A percentile compares a stretch with the other conserved stretches of the same genome.
These are phyloP conservation scores for Trachelipus rathkii DNA, from an alignment of 1,140 invertebrate species.

Conservation along the genomic window DNA sequence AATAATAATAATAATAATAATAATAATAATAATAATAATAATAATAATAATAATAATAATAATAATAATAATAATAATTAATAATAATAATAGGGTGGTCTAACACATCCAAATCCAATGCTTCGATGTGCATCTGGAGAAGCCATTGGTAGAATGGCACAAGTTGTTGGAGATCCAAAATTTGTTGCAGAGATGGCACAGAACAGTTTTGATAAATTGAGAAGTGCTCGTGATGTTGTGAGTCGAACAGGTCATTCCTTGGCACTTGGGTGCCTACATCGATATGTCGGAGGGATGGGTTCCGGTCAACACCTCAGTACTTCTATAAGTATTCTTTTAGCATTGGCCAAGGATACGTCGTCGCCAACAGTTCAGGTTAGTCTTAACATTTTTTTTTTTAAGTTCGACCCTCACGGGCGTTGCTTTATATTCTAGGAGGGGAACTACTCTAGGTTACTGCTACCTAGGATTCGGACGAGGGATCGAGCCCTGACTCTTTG, in stretches of 20 bases:
- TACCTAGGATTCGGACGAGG: too few species aligned
- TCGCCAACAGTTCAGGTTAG: slow-evolving; percentile 75
- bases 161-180: slow-evolving; percentile 75
- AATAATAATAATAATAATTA: slow-evolving; percentile 16
- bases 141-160: slow-evolving; percentile 80
- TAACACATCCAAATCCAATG: slow-evolving; percentile 78
- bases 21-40: slow-evolving; percentile 13
- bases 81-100: slow-evolving; percentile 51
- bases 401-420: too few species aligned
- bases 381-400: too few species aligned
- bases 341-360: slow-evolving; percentile 86
- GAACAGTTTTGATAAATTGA: slow-evolving; percentile 82
- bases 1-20: background rate
- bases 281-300: slow-evolving; percentile 81
- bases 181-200: slow-evolving; percentile 88
- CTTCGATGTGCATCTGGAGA: slow-evolving; percentile 83
- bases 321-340: slow-evolving; percentile 86
- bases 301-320: slow-evolving; percentile 88
- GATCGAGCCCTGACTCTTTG: too few species aligned
- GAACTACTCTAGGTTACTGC: too few species aligned
- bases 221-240: slow-evolving; percentile 79
- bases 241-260: slow-evolving; percentile 87
- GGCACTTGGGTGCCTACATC: slow-evolving; percentile 84
- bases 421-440: too few species aligned
- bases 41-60: background rate